Evolutionary conservation across 2,797 vertebrate genomes (phyloP).

Genomic region (Leptodactylus fallax): DNA sequence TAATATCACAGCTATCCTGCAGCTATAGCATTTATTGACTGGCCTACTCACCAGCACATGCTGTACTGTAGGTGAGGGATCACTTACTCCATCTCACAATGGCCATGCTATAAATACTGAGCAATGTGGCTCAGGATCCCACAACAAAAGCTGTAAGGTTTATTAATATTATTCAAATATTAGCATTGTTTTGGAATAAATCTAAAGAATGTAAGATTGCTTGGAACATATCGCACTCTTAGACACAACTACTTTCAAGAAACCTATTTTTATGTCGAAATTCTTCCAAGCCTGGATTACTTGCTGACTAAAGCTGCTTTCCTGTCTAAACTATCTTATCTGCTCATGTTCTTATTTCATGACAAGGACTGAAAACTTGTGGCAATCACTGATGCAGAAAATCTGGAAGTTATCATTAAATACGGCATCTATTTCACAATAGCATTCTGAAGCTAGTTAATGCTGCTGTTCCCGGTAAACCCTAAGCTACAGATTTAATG

Average conservation of each 20-base stretch:
- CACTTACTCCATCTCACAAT: background rate
- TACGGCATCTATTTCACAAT: constrained; percentile 53
- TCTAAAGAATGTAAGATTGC: constrained; percentile 3
- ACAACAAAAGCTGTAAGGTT: background rate
- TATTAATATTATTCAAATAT: background rate
- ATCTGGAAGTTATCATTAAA: constrained; percentile 63
- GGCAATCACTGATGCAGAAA: constrained; percentile 61
- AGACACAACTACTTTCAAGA: constrained; percentile 44
- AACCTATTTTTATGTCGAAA: constrained; percentile 50
- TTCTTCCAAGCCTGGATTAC: constrained; percentile 55
- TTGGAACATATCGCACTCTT: constrained; percentile 31
- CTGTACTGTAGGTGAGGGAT: background rate
- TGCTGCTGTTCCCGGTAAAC: constrained; percentile 41
- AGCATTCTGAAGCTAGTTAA: constrained; percentile 44
- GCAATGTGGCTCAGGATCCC: background rate
- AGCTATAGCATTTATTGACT: background rate
- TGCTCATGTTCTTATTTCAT: constrained; percentile 55
- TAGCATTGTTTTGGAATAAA: constrained; percentile 18
- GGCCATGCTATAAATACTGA: background rate
- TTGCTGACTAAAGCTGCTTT: constrained; percentile 63
- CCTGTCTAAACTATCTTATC: constrained; percentile 61
- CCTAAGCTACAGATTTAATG: constrained; percentile 47
- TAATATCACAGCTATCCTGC: background rate
- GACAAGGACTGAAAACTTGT: constrained; percentile 59
- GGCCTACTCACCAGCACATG: background rate